A percentile compares a stretch with the other conserved stretches of the same genome.
Evolutionary conservation across 1,140 invertebrate genomes (phyloP).

Genomic region (Schlechtendalia chinensis): DNA sequence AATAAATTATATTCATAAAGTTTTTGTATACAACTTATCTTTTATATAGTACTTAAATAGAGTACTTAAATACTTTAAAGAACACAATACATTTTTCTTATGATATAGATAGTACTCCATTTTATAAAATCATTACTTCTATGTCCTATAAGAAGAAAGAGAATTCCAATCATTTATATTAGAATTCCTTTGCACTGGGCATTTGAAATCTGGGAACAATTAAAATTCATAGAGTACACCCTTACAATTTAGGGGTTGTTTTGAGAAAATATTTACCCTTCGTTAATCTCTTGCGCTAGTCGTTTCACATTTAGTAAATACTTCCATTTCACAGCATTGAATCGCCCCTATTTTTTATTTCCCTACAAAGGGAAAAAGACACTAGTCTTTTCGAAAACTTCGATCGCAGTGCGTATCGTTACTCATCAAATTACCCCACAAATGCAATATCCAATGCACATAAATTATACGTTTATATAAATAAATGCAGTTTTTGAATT

Average conservation of each 20-base stretch:
- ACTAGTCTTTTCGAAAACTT: not conserved
- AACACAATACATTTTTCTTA: not conserved
- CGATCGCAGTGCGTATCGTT: not conserved
- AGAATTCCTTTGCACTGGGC: not conserved
- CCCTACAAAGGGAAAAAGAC: too few species aligned
- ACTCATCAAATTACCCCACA: not conserved
- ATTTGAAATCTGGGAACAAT: slow-evolving; percentile 43
- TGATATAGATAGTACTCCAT: not conserved
- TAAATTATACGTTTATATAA: not conserved
- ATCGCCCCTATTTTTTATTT: slow-evolving; percentile 24
- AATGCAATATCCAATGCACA: not conserved
- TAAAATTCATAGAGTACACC: slow-evolving; percentile 27
- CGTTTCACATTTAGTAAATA: slow-evolving; percentile 35
- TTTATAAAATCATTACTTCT: not conserved
- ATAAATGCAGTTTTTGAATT: not conserved
- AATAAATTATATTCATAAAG: too few species aligned
- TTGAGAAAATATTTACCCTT: slow-evolving; percentile 17
- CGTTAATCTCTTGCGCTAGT: slow-evolving; percentile 31
- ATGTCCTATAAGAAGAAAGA: not conserved
- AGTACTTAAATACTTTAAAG: too few species aligned
- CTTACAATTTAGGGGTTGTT: slow-evolving; percentile 3
- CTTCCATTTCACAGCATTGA: not conserved
- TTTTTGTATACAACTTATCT: too few species aligned
- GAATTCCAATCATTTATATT: slow-evolving; percentile 8
- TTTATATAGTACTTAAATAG: too few species aligned